These are phyloP conservation scores for Ifrita kowaldi DNA, from an alignment of 2,113 vertebrate genomes.

Conservation along the genomic window DNA sequence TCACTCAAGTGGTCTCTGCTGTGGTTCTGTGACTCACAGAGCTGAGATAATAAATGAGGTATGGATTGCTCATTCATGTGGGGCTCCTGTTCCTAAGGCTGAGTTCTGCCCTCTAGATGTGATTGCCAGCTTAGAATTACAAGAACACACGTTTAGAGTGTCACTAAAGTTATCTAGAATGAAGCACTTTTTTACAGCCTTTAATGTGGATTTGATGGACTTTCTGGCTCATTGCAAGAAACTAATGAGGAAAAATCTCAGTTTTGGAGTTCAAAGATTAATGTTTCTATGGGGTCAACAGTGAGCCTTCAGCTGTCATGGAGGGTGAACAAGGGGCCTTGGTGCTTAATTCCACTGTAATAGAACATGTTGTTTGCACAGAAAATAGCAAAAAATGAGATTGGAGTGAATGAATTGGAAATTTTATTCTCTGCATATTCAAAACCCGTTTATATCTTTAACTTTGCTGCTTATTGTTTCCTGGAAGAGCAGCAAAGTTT, in stretches of 20 bases:
- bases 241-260: neutral
- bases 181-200: neutral
- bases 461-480: neutral
- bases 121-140: neutral
- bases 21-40: neutral
- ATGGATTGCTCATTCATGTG: neutral
- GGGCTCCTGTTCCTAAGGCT: neutral
- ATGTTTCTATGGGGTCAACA: neutral
- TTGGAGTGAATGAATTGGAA: neutral
- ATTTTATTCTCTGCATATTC: neutral
- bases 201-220: neutral
- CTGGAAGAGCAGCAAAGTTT: neutral
- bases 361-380: neutral
- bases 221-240: neutral
- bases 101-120: neutral
- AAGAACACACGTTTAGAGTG: rapidly evolving
- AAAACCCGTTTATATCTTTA: neutral
- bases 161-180: neutral
- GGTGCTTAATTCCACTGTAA: neutral
- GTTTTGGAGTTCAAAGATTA: neutral
- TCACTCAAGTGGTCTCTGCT: neutral
- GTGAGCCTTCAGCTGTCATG: neutral
- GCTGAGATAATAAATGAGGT: neutral
- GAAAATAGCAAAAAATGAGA: neutral
- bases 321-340: neutral